These are phyloP conservation scores for Epistrophe grossulariae DNA, from an alignment of 2,888 invertebrate genomes.

Conservation along the genomic window DNA sequence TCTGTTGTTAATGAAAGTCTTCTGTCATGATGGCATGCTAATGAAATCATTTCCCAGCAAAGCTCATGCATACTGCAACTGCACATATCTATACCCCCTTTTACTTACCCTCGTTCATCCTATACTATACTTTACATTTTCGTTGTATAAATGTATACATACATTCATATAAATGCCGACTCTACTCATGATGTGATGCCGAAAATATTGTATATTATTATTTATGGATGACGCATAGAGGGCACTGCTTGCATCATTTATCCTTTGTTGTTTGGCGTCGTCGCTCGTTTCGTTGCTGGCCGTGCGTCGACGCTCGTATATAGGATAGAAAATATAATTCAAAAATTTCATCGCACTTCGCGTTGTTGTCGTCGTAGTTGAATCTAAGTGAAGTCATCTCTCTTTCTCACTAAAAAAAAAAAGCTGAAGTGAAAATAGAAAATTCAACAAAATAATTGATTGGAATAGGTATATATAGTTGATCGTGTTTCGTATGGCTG, in stretches of 20 bases:
- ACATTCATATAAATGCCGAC: no score
- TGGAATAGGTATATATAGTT: slow-evolving; percentile 59
- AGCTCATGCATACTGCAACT: slow-evolving; percentile 4
- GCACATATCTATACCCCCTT: no score
- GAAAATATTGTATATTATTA: slow-evolving; percentile 48
- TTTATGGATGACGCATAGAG: slow-evolving; percentile 56
- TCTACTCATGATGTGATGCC: slow-evolving; percentile 18
- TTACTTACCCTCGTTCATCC: no score
- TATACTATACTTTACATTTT: background rate
- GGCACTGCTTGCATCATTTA: slow-evolving; percentile 51
- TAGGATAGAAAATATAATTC: slow-evolving; percentile 41
- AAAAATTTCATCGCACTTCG: slow-evolving; percentile 31
- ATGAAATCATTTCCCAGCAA: slow-evolving; percentile 31
- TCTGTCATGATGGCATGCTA: slow-evolving; percentile 23
- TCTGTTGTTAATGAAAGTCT: slow-evolving; percentile 30
- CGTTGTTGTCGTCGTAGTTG: slow-evolving; percentile 3
- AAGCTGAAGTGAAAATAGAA: slow-evolving; percentile 63
- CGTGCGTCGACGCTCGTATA: background rate
- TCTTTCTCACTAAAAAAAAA: background rate
- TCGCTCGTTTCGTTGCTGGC: background rate
- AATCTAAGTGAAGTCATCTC: slow-evolving; percentile 9
- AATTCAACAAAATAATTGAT: slow-evolving; percentile 64
- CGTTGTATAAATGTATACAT: background rate
- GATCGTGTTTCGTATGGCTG: slow-evolving; percentile 23
- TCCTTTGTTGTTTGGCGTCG: slow-evolving; percentile 35